Percentiles rank a stretch among this genome's conserved stretches.
phyloP scores from a whole-genome alignment of 2,888 invertebrate genomes.

The Anticlea derivata region DNA sequence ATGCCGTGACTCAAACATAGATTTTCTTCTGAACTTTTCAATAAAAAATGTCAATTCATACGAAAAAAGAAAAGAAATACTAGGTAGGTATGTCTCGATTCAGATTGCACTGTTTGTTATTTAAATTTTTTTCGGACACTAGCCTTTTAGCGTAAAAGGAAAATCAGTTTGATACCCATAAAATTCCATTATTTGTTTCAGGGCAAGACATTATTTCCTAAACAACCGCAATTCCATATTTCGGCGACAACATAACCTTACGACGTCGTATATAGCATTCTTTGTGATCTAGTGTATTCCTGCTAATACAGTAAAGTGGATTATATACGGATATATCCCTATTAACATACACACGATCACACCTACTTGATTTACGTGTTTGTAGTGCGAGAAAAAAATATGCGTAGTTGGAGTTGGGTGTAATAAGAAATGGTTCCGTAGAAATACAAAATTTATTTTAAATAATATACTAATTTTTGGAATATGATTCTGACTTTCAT shows the following conservation, averaged over 20 bases:
- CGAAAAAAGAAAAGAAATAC: too few species aligned
- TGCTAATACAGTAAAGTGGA: constrained; percentile 46
- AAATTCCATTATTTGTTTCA: constrained; percentile 2
- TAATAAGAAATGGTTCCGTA: constrained; percentile 1
- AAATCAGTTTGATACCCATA: background rate
- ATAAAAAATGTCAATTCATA: too few species aligned
- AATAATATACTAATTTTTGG: too few species aligned
- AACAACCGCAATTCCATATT: constrained; percentile 24
- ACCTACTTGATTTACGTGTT: constrained; percentile 38
- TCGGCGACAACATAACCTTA: constrained; percentile 19
- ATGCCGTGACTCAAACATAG: too few species aligned
- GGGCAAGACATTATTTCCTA: background rate
- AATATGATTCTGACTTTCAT: too few species aligned
- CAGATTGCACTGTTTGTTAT: too few species aligned
- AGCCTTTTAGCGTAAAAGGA: background rate
- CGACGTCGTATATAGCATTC: constrained; percentile 27
- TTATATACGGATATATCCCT: constrained; percentile 39
- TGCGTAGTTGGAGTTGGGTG: background rate
- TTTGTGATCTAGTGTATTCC: constrained; percentile 36
- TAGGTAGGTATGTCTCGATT: too few species aligned
- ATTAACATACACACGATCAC: constrained; percentile 48
- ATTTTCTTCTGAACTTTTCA: too few species aligned
- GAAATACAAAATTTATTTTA: background rate
- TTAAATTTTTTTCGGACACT: too few species aligned
- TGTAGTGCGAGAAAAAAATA: constrained; percentile 27